phyloP scores from a whole-genome alignment of 2,797 vertebrate genomes.

The Nasua narica region DNA sequence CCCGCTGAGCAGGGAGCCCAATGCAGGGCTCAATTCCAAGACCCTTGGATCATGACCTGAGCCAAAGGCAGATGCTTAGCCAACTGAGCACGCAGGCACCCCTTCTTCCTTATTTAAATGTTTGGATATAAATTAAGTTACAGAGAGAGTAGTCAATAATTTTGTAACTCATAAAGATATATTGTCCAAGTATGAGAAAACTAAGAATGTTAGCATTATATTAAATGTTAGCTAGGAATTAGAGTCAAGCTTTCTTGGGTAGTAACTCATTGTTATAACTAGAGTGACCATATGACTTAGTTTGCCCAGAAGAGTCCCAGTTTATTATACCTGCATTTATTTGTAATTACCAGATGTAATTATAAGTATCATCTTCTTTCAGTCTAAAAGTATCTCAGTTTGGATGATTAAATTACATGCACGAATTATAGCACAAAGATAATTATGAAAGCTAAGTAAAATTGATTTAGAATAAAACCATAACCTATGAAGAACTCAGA shows the following conservation, averaged over 20 bases:
- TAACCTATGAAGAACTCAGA: neutral
- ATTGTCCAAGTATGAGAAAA: neutral
- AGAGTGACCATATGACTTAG: neutral
- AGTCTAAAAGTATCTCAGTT: neutral
- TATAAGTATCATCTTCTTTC: neutral
- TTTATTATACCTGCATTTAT: conserved; percentile 35
- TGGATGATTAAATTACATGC: neutral
- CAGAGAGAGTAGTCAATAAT: neutral
- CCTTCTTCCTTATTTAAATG: neutral
- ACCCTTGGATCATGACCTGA: neutral
- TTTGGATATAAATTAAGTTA: neutral
- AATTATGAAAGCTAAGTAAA: conserved; percentile 3
- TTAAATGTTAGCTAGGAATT: conserved; percentile 35
- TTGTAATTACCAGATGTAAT: neutral
- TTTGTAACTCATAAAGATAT: conserved; percentile 23
- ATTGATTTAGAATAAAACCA: conserved; percentile 6
- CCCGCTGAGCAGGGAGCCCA: neutral
- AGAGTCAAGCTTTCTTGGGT: neutral
- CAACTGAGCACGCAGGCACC: neutral
- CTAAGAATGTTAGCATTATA: neutral
- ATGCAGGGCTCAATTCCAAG: neutral
- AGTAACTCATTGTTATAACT: conserved; percentile 12
- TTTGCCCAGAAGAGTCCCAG: neutral
- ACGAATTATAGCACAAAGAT: neutral
- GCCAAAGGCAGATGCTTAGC: neutral